phyloP scores from a whole-genome alignment of 2,888 invertebrate species.

The Mythimna albipuncta region DNA sequence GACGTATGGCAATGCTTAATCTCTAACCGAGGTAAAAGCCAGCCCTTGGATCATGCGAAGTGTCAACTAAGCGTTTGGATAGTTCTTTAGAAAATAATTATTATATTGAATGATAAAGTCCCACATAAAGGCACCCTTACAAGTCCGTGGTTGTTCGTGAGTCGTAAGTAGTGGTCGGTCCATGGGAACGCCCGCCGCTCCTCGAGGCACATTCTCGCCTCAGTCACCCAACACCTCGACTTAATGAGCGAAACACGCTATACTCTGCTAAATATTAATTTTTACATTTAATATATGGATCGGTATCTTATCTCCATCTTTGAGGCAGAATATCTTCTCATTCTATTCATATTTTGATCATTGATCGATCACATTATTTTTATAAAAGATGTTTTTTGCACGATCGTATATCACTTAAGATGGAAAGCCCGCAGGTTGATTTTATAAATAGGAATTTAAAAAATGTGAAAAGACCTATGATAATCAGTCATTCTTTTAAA shows the following conservation, averaged over 20 bases:
- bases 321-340: slow-evolving; percentile 19
- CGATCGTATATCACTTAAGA: neutral
- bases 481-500: slow-evolving; percentile 4
- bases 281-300: slow-evolving; percentile 56
- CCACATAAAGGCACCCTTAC: slow-evolving; percentile 43
- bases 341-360: slow-evolving; percentile 19
- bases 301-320: slow-evolving; percentile 36
- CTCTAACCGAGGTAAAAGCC: too few relatives aligned
- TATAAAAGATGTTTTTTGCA: neutral
- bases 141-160: slow-evolving; percentile 56
- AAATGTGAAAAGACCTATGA: neutral
- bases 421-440: slow-evolving; percentile 3
- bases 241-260: slow-evolving; percentile 80
- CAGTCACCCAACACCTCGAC: slow-evolving; percentile 74
- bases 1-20: too few relatives aligned
- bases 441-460: slow-evolving; percentile 13
- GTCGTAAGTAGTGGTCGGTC: slow-evolving; percentile 72
- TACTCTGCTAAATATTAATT: slow-evolving; percentile 66
- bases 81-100: too few relatives aligned
- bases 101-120: neutral
- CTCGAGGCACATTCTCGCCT: slow-evolving; percentile 84
- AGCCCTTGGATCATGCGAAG: too few relatives aligned
- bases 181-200: slow-evolving; percentile 80
- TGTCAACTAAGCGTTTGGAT: too few relatives aligned
- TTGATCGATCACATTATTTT: slow-evolving; percentile 3